A percentile compares a stretch with the other conserved stretches of the same genome.
These are phyloP conservation scores for Anhinga rufa DNA, from an alignment of 2,113 vertebrate genomes.

Conservation along the genomic window DNA sequence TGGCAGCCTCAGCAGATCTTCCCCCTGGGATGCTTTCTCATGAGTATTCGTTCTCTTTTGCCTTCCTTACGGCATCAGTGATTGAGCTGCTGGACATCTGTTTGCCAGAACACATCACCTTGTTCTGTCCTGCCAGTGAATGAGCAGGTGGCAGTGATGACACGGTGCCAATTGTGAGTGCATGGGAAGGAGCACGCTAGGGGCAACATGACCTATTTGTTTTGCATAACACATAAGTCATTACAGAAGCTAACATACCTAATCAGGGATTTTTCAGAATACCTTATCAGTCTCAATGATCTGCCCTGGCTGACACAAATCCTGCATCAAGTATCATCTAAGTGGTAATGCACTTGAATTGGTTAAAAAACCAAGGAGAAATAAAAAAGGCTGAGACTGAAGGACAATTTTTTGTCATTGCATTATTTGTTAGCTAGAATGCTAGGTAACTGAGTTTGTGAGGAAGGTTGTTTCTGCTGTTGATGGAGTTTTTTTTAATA, in stretches of 20 bases:
- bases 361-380: neutral
- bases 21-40: neutral
- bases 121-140: neutral
- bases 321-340: neutral
- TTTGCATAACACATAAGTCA: neutral
- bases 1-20: neutral
- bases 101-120: conserved; percentile 16
- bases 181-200: neutral
- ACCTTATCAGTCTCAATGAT: neutral
- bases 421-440: neutral
- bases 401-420: neutral
- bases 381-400: neutral
- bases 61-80: neutral
- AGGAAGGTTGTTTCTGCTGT: neutral
- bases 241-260: neutral
- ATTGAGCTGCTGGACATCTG: neutral
- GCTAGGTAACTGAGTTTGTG: neutral
- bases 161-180: neutral
- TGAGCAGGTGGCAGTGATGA: conserved; percentile 5
- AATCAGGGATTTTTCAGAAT: neutral
- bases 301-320: neutral
- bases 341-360: neutral
- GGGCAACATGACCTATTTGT: neutral
- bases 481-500: neutral
- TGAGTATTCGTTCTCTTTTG: neutral